A percentile compares a stretch with the other conserved stretches of the same genome.
These are phyloP conservation scores for Hyles euphorbiae DNA, from an alignment of 1,140 invertebrate genomes.

Conservation along the genomic window DNA sequence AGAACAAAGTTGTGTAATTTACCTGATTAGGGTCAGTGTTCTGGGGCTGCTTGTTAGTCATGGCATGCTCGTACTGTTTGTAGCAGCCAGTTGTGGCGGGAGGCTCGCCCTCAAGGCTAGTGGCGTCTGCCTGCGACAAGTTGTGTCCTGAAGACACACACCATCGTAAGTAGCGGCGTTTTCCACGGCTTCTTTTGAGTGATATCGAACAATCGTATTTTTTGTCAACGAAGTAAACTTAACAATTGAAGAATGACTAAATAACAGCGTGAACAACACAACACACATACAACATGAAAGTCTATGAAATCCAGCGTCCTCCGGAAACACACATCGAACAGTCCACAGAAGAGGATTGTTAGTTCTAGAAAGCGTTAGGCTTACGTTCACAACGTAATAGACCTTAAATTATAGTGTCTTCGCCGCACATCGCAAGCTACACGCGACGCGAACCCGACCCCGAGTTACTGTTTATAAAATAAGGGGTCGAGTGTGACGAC, in stretches of 20 bases:
- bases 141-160: constrained; percentile 87
- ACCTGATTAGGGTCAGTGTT: constrained; percentile 78
- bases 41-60: constrained; percentile 79
- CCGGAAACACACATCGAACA: constrained; percentile 70
- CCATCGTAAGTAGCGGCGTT: constrained; percentile 62
- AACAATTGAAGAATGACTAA: constrained; percentile 51
- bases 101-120: constrained; percentile 88
- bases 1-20: constrained; percentile 35
- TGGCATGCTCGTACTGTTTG: constrained; percentile 88
- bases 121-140: constrained; percentile 91
- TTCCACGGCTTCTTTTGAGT: constrained; percentile 22
- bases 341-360: constrained; percentile 60
- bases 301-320: constrained; percentile 66
- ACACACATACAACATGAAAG: constrained; percentile 70
- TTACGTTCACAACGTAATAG: constrained; percentile 71
- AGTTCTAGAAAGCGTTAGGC: constrained; percentile 72
- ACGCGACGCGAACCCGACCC: constrained; percentile 66
- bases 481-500: constrained; percentile 64
- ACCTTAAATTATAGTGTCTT: constrained; percentile 72
- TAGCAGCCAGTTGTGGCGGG: constrained; percentile 88
- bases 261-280: constrained; percentile 65
- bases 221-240: constrained; percentile 39
- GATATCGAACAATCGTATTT: constrained; percentile 1
- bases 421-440: constrained; percentile 72
- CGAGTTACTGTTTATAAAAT: constrained; percentile 55